Evolutionary conservation across 2,797 vertebrate species (phyloP).

Genomic region (Siniperca undulata): DNA sequence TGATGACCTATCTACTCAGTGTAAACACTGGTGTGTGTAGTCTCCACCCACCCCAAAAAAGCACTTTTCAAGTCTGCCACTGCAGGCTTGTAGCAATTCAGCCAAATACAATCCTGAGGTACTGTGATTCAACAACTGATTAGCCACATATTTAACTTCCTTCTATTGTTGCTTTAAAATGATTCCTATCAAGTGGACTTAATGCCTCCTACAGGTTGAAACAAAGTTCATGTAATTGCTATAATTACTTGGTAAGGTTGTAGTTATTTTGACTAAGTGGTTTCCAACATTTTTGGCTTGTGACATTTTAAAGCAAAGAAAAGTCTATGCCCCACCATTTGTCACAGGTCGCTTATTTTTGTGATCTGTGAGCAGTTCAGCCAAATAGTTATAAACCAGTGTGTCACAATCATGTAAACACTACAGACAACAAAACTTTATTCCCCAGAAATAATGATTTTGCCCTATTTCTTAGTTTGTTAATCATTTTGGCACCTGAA

Average conservation of each 20-base stretch:
- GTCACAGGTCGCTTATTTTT: slow-evolving; percentile 1
- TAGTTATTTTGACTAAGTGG: not conserved
- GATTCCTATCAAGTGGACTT: not conserved
- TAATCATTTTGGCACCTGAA: slow-evolving; percentile 2
- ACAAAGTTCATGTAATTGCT: slow-evolving; percentile 4
- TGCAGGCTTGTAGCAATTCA: not conserved
- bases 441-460: not conserved
- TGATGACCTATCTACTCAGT: slow-evolving; percentile 21
- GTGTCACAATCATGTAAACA: not conserved
- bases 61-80: not conserved
- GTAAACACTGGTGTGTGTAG: slow-evolving; percentile 21
- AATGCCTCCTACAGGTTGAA: slow-evolving; percentile 3
- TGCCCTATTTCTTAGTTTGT: not conserved
- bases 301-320: slow-evolving; percentile 25
- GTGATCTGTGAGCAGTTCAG: not conserved
- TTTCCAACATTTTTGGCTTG: not conserved
- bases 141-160: not conserved
- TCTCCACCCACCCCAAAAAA: not conserved
- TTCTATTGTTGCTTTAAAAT: not conserved
- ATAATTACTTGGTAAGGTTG: slow-evolving; percentile 14
- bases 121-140: not conserved
- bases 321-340: not conserved
- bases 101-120: not conserved
- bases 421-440: not conserved
- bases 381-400: not conserved